Evolutionary conservation across 1,140 invertebrate species (phyloP), one percentile per base, ranked within the genome.

Genomic region (Pemphigus obesinymphae): DNA sequence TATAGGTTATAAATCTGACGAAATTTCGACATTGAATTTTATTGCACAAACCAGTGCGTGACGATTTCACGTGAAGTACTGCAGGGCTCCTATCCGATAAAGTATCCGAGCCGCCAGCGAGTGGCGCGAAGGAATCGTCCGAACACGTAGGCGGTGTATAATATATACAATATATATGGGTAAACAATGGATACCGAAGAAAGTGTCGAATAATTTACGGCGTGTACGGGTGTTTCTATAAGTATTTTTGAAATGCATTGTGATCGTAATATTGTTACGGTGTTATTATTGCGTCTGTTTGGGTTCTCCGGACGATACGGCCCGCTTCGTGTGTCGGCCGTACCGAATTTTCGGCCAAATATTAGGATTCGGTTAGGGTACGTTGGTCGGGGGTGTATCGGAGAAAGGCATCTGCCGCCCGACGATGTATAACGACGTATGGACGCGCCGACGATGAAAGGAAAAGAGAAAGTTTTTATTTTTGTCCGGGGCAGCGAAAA

Each of bases 381-480:
- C 26, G 6, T 17, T 1, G 53, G 3, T n/a, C 17, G 29, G 34
- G 4, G 37, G 66, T 8, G 66, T 6, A n/a, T 20, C 66, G 37
- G 15, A 17, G 37, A 70, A 70, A 70, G 20, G 66, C n/a, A n/a
- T n/a, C n/a, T n/a, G n/a, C n/a, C n/a, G n/a, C n/a, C n/a, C n/a
- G 66, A 72, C 68, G 4, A 43, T 1, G 40, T 48, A 43, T 29
- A 72, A 48, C 15, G 68, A 72, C 15, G 68, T 3, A 26, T 43
- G 15, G 37, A 5, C 37, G 37, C 2, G 40, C n/a, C 2, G 11
- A 23, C 37, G 40, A 45, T 29, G 68, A 70, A 70, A 55, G 73
- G 40, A 80, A 72, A 78, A 63, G 76, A 80, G 76, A 80, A 80
- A 80, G 76, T 80, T 80, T 80, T 80, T 80, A 29, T 80, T 80